Base-by-base conservation (phyloP, 2,888 invertebrate genomes). In the Drosophila subsilvestris region DNA sequence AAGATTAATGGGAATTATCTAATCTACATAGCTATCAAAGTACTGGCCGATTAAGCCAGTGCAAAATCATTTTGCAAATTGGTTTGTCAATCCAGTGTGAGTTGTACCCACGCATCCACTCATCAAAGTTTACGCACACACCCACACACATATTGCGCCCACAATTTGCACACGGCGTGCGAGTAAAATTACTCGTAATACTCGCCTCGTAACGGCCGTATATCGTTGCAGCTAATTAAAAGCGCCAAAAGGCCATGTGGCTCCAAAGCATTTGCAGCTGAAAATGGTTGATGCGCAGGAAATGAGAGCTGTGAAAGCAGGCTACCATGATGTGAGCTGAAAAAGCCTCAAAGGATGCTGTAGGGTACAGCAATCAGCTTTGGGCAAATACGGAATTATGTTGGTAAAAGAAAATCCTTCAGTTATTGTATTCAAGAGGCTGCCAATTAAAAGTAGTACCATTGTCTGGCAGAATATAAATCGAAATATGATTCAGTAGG, bases 141-240 rank as follows among this genome's bases (percentile, higher is more conserved):
- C 14, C 14, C 14, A 6, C 14, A 37, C 14, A 37, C 14, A 18
- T 42, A 14, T 32, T 49, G 32, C 4, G n/a, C 29, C 48, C 20
- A 6, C 9, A 37, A 44, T 49, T 32, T 44, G 20, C 55, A 14
- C n/a, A 20, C 9, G 14, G 20, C 7, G 14, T 2, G 37, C 5
- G 6, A n/a, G 44, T 3, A 20, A 51, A 25, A 53, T 17, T 51
- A 42, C 6, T 5, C 22, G 20, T 2, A 7, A 51, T 18, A 7
- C 45, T 22, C 45, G 25, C 17, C 45, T 22, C 45, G 25, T 18
- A 44, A 20, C 37, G 20, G 42, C 18, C 49, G 14, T 42, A 50
- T 54, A 71, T 54, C 44, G 58, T 50, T 42, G 42, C 1, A 20
- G 22, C 44, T 49, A 56, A 70, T 62, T 71, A 42, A 62, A 71